Base-by-base conservation (phyloP, 2,113 vertebrate species). In the Nansenia antarctica region DNA sequence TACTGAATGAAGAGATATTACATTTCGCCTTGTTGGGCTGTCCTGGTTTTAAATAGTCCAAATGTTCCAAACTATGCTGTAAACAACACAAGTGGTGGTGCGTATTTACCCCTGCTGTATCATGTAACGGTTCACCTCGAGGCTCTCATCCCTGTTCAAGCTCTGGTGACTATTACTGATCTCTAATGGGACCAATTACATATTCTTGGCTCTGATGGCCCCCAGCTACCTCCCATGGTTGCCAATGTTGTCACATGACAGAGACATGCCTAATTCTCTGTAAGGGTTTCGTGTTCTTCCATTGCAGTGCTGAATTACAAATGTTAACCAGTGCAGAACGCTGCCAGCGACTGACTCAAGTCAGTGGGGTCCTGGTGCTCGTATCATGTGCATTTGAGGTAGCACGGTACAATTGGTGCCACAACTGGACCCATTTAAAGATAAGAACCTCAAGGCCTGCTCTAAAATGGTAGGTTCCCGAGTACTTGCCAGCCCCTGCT, bases 11-110 rank as follows among this genome's bases (percentile, higher is more conserved):
- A 26, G 62, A 74, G 69, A 82, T 86, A 88, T 90, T 82, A 84
- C 64, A 82, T 89, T 87, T 88, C 81, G 79, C 73, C 80, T 80
- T 85, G 80, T 84, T 79, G 81, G 78, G 76, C 77, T 59, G 53
- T 67, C 62, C 20, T 20, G n/a, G 11, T 83, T 86, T 85, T 85
- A 85, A 89, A 89, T 85, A 87, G 83, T 67, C 60, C 66, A 59
- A 34, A 85, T 80, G 69, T 79, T 85, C 79, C 12, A 37, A 83
- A 84, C 79, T 66, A 71, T 37, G 66, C 60, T 20, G 84, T 79
- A 81, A 87, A 86, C 83, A 90, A 82, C 82, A 78, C 73, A 72
- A 6, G n/a, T 65, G 18, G n/a, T 62, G 63, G 66, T 57, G 24
- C 42, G 72, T 71, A 62, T 86, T 72, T 65, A 8, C 26, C 64